Percentiles rank a stretch among this genome's conserved stretches.
Conservation (phyloP, 2,888 invertebrate species). For the Spisula solida region DNA sequence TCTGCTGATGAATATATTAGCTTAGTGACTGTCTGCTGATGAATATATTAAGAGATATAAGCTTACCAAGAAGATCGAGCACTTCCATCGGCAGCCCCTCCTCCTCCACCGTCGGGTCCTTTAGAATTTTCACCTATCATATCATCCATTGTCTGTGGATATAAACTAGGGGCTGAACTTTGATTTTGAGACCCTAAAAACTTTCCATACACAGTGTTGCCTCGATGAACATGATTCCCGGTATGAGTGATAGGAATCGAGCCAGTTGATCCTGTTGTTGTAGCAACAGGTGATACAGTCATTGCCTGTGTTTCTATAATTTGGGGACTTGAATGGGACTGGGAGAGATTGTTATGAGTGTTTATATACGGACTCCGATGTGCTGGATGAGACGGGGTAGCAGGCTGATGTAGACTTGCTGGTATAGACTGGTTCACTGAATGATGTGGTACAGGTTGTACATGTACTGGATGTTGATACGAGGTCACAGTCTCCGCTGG, state of each 20-base stretch:
- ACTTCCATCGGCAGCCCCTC: slow-evolving; percentile 29
- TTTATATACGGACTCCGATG: slow-evolving; percentile 58
- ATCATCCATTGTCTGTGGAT: slow-evolving; percentile 46
- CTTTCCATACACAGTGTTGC: slow-evolving; percentile 71
- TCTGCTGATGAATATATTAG: no score
- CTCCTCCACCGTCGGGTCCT: slow-evolving; percentile 53
- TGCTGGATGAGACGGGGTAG: slow-evolving; percentile 38
- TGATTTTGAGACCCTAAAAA: slow-evolving; percentile 63
- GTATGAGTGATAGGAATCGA: slow-evolving; percentile 68
- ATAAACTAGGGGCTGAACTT: slow-evolving; percentile 47
- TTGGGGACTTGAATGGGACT: slow-evolving; percentile 62
- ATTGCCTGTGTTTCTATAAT: slow-evolving; percentile 53
- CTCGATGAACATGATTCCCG: slow-evolving; percentile 53
- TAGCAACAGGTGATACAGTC: slow-evolving; percentile 52
- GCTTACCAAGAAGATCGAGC: slow-evolving; percentile 60
- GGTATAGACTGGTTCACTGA: slow-evolving; percentile 34
- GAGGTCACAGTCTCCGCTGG: slow-evolving; percentile 37
- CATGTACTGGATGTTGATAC: slow-evolving; percentile 53
- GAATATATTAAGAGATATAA: no score
- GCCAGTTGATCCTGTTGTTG: slow-evolving; percentile 51
- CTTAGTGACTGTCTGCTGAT: no score
- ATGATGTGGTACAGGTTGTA: slow-evolving; percentile 18
- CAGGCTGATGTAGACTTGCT: slow-evolving; percentile 4
- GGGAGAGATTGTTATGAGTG: slow-evolving; percentile 58
- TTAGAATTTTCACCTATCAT: slow-evolving; percentile 33